A percentile compares a stretch with the other conserved stretches of the same genome.
phyloP scores from a whole-genome alignment of 1,140 invertebrate species.

The Oedothorax gibbosus region DNA sequence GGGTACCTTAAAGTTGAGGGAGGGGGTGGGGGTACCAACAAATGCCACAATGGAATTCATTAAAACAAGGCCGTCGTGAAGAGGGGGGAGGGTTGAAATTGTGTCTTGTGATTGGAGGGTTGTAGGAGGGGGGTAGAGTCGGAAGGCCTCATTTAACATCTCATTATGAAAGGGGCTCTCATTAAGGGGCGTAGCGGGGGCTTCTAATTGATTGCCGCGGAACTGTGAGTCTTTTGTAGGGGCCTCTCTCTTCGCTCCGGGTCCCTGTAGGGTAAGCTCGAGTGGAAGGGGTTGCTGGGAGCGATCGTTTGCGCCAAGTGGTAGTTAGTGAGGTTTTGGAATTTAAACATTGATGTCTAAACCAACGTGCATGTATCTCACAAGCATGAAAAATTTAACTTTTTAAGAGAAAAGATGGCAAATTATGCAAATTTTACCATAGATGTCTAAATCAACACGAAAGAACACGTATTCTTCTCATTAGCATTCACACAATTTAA shows the following conservation, averaged over 20 bases:
- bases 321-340: neutral
- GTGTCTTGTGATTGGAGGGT: conserved; percentile 53
- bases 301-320: conserved; percentile 42
- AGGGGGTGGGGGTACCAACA: neutral
- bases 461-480: too few relatives aligned
- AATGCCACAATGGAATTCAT: conserved; percentile 60
- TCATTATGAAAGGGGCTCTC: conserved; percentile 55
- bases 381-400: too few relatives aligned
- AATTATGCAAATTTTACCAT: too few relatives aligned
- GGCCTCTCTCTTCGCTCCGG: conserved; percentile 10
- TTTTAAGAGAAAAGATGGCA: too few relatives aligned
- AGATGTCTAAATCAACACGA: too few relatives aligned
- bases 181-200: conserved; percentile 50
- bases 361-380: too few relatives aligned
- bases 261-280: too few relatives aligned
- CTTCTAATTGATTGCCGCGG: conserved; percentile 57
- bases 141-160: conserved; percentile 61
- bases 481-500: too few relatives aligned
- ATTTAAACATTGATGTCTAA: neutral
- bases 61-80: conserved; percentile 27
- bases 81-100: neutral
- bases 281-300: conserved; percentile 36
- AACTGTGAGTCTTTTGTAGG: conserved; percentile 53
- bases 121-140: conserved; percentile 41
- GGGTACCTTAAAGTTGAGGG: neutral